Conservation (phyloP, 2,888 invertebrate genomes). For the Lithophane ornitopus region DNA sequence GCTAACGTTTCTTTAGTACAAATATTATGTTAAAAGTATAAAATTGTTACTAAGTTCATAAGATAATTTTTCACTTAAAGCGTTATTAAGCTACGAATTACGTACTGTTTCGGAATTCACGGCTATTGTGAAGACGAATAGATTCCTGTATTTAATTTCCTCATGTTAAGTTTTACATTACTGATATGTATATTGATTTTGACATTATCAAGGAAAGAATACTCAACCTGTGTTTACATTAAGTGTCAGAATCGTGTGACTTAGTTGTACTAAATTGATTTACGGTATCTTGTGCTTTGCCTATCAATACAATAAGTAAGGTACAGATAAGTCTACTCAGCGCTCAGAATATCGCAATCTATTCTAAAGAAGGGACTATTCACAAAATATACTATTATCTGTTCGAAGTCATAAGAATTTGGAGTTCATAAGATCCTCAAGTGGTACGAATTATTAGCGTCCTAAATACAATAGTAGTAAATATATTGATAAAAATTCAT, state of each 20-base stretch:
- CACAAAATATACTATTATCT: constrained; percentile 88
- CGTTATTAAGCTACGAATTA: constrained; percentile 86
- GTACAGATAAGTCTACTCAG: constrained; percentile 77
- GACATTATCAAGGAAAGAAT: constrained; percentile 24
- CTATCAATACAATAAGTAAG: constrained; percentile 69
- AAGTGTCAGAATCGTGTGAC: constrained; percentile 49
- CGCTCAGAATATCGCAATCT: constrained; percentile 78
- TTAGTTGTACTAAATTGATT: constrained; percentile 55
- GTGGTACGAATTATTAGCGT: constrained; percentile 87
- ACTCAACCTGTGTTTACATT: constrained; percentile 38
- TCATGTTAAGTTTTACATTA: constrained; percentile 42
- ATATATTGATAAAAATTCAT: constrained; percentile 87
- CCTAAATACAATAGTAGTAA: constrained; percentile 85
- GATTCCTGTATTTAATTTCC: constrained; percentile 58
- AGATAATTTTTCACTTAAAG: constrained; percentile 89
- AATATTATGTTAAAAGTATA: constrained; percentile 85
- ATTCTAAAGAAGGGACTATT: constrained; percentile 84
- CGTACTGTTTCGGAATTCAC: constrained; percentile 66
- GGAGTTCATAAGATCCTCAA: constrained; percentile 89
- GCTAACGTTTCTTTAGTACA: constrained; percentile 81
- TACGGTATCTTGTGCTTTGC: constrained; percentile 61
- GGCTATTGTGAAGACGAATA: constrained; percentile 64
- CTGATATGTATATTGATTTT: constrained; percentile 55
- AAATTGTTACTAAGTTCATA: constrained; percentile 87
- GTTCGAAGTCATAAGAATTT: constrained; percentile 89